Evolutionary conservation across 2,888 invertebrate genomes (phyloP).

Genomic region (Hoplodrina blanda): DNA sequence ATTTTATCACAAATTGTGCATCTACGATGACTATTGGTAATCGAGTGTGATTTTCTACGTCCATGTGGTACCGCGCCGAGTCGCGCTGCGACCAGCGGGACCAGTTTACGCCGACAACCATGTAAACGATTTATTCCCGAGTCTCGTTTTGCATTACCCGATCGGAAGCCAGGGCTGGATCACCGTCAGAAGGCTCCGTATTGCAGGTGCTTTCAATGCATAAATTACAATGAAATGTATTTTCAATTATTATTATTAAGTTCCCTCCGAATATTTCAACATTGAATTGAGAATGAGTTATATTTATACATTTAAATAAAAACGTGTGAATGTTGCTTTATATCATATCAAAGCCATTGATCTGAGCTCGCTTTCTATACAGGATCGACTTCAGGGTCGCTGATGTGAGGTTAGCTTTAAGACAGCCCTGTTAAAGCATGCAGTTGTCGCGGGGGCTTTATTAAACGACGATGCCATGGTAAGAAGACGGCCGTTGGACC

Average conservation of each 20-base stretch:
- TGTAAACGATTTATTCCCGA: constrained; percentile 90
- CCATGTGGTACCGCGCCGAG: constrained; percentile 69
- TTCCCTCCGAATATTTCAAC: constrained; percentile 27
- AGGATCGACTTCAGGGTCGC: constrained; percentile 32
- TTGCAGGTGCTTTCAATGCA: constrained; percentile 55
- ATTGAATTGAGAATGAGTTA: constrained; percentile 36
- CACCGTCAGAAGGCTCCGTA: constrained; percentile 52
- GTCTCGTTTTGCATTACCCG: constrained; percentile 89
- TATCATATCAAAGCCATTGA: constrained; percentile 27
- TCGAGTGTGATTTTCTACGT: constrained; percentile 81
- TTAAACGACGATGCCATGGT: constrained; percentile 84
- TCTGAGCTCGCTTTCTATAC: constrained; percentile 23
- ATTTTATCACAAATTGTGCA: constrained; percentile 44
- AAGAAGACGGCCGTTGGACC: constrained; percentile 89
- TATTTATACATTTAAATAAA: constrained; percentile 37
- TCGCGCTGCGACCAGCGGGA: constrained; percentile 78
- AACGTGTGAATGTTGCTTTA: constrained; percentile 55
- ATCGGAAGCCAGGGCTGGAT: constrained; percentile 87
- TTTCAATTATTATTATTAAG: constrained; percentile 42
- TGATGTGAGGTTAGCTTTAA: constrained; percentile 36
- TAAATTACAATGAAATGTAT: constrained; percentile 44
- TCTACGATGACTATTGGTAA: constrained; percentile 65
- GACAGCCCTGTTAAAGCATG: constrained; percentile 81
- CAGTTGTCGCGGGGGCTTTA: constrained; percentile 88
- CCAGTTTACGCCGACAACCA: constrained; percentile 91